Percentiles rank a stretch among this genome's conserved stretches.
Evolutionary conservation across 2,888 invertebrate genomes (phyloP).

Genomic region (Drosophila recens): DNA sequence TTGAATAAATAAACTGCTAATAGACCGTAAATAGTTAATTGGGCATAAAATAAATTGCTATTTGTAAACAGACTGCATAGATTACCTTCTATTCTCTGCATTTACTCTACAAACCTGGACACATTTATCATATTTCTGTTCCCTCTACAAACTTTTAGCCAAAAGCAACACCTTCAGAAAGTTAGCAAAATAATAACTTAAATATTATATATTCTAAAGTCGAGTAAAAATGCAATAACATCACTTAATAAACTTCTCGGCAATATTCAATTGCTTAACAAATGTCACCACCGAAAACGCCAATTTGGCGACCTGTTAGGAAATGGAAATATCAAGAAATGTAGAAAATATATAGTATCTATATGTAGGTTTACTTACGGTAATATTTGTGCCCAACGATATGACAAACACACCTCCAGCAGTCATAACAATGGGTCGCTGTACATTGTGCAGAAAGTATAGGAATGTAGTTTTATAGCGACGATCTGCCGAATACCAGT

Average conservation of each 20-base stretch:
- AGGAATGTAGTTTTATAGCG: slow-evolving; percentile 47
- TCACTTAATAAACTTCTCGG: slow-evolving; percentile 47
- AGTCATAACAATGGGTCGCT: slow-evolving; percentile 53
- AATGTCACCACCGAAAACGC: slow-evolving; percentile 66
- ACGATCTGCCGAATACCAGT: slow-evolving; percentile 56
- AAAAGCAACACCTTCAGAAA: too few relatives aligned
- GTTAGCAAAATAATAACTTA: background rate
- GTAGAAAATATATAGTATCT: too few relatives aligned
- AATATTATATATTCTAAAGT: background rate
- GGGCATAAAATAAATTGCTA: too few relatives aligned
- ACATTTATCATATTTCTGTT: too few relatives aligned
- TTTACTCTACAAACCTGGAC: too few relatives aligned
- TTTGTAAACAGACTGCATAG: too few relatives aligned
- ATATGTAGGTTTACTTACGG: slow-evolving; percentile 36
- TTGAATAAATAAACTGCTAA: background rate
- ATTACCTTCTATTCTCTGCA: too few relatives aligned
- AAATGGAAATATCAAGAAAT: background rate
- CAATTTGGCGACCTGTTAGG: slow-evolving; percentile 62
- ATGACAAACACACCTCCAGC: slow-evolving; percentile 68
- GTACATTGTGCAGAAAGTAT: slow-evolving; percentile 62
- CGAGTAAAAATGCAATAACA: background rate
- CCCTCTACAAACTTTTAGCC: too few relatives aligned
- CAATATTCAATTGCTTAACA: slow-evolving; percentile 58
- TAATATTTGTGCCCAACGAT: slow-evolving; percentile 57
- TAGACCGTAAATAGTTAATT: background rate